Base-by-base conservation (phyloP, 2,113 vertebrate species). In the Anseranas semipalmata region DNA sequence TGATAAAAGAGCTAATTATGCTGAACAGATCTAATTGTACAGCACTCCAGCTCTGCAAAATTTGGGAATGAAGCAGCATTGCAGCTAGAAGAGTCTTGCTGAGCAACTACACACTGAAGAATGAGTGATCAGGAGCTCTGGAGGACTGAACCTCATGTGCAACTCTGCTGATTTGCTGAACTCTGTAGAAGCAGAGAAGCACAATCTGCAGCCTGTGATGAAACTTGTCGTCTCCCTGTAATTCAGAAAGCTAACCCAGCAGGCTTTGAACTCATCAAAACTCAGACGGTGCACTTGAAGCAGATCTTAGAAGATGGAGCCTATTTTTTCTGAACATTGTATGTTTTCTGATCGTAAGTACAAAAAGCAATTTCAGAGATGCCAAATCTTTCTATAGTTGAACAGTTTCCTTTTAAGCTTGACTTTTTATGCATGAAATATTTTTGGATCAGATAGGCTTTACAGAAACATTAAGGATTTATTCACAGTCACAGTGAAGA, bases 151-250 rank as follows among this genome's bases (percentile, higher is more conserved):
- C 65, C 17, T 72, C 39, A 8, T n/a, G 43, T 27, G 39, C 46
- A 68, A 58, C 39, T 89, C 80, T 75, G 52, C 73, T 78, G 77
- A 75, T 87, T 79, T 52, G 43, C 73, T 94, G 66, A 89, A 52
- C 13, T 56, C 84, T 65, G 20, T 73, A 35, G 73, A 92, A 79
- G 77, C 28, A 87, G 48, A 91, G 66, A 66, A 79, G 55, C 67
- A 77, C 78, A 96, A 93, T 79, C 67, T 83, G 89, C 81, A 83
- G 78, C 50, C 74, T 85, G 19, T 87, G 62, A 93, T 82, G 63
- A 91, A 96, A 95, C 12, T 70, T 94, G 75, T 90, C 63, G 85
- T 89, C 81, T 87, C 58, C 45, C 63, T 93, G 1, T 77, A 90
- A 67, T 77, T 91, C 19, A 24, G 78, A 88, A 89, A 88, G 39